Base-by-base conservation (phyloP, 2,113 vertebrate species). In the Piprites chloris region DNA sequence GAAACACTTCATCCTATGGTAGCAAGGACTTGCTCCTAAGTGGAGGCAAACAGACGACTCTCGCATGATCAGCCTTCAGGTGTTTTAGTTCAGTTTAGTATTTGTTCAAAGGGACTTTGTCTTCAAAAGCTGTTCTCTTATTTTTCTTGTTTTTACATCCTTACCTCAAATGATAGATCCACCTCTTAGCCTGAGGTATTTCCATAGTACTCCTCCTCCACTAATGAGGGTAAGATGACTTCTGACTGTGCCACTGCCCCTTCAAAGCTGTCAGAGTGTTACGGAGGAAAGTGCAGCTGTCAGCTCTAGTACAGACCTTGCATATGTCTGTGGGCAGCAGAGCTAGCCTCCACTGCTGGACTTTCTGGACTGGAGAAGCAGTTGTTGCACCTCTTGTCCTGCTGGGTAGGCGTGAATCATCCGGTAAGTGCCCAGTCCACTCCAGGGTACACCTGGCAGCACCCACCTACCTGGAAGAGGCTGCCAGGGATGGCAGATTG, bases 261-360 rank as follows among this genome's bases (percentile, higher is more conserved):
- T 74, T 78, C 33, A 65, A 33, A 91, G 65, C 56, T 63, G 28
- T 50, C 42, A 47, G 56, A 68, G 59, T 35, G 28, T 39, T 59
- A 7, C 23, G 59, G 80, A 89, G 50, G 16, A 59, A 50, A 39
- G 39, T 41, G 52, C 65, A 71, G 72, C 83, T 89, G 63, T 73
- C 56, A 47, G 16, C 65, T 74, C 61, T 68, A 1, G 42, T 75
- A 7, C 4, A 63, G 73, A 75, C 35, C 12, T 75, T 6, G 6
- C 80, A 63, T 1, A 0, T 85, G 55, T 50, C 44, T 56, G 76
- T 15, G 12, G 76, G 47, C 61, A 75, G 73, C 27, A 84, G 46
- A 52, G 61, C 30, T 66, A 71, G 55, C 66, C 52, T 53, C 61
- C 35, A 2, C 50, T 0, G 0, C 1, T 0, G 0, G 21, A 30